These are phyloP conservation scores for Scaptomyza caliginosa DNA, from an alignment of 2,888 invertebrate species.

Conservation along the genomic window DNA sequence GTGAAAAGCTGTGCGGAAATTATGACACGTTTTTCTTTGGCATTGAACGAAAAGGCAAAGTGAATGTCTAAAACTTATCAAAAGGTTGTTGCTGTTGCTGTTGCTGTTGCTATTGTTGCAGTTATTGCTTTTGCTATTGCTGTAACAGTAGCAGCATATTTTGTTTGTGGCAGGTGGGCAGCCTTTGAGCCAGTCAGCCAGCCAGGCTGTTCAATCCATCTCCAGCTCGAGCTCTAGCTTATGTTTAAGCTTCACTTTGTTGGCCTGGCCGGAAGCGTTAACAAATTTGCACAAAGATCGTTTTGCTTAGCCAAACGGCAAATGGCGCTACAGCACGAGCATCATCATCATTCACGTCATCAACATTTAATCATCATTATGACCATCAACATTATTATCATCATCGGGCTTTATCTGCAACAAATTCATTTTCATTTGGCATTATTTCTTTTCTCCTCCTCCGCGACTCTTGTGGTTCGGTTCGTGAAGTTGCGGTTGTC, in stretches of 20 bases:
- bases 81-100: slow-evolving; percentile 36
- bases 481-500: slow-evolving; percentile 45
- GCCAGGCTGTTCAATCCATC: slow-evolving; percentile 14
- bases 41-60: slow-evolving; percentile 67
- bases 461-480: slow-evolving; percentile 26
- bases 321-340: slow-evolving; percentile 73
- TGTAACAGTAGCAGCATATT: slow-evolving; percentile 40
- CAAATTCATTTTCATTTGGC: slow-evolving; percentile 41
- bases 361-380: slow-evolving; percentile 42
- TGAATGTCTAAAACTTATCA: slow-evolving; percentile 57
- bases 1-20: slow-evolving; percentile 62
- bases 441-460: neutral
- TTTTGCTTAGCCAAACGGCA: slow-evolving; percentile 37
- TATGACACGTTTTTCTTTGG: slow-evolving; percentile 69
- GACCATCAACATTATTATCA: slow-evolving; percentile 2
- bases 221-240: slow-evolving; percentile 9
- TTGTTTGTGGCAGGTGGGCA: slow-evolving; percentile 43
- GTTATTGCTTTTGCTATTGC: slow-evolving; percentile 24
- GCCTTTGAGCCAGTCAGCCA: slow-evolving; percentile 20
- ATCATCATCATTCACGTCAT: slow-evolving; percentile 58
- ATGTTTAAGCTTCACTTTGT: slow-evolving; percentile 1
- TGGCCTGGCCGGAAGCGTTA: slow-evolving; percentile 68
- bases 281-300: slow-evolving; percentile 68
- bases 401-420: slow-evolving; percentile 19
- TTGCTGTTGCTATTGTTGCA: slow-evolving; percentile 20